Evolutionary conservation across 2,113 vertebrate genomes (phyloP).

Genomic region (Heteronetta atricapilla): DNA sequence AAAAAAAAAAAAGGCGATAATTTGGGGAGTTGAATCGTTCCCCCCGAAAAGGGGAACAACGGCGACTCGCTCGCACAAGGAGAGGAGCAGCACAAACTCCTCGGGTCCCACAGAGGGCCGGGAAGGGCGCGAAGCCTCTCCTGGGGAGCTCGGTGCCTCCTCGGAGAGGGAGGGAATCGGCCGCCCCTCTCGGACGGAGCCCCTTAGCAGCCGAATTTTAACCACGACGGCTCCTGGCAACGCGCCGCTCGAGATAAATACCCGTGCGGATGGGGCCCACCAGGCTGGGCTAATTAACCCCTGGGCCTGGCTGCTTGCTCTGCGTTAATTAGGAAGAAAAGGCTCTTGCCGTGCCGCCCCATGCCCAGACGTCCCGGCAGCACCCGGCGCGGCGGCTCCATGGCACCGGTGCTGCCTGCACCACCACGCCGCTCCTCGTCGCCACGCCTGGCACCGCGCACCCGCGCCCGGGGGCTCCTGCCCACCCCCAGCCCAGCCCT

Average conservation of each 20-base stretch:
- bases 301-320: neutral
- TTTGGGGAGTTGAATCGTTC: conserved; percentile 35
- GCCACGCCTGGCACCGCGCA: no score
- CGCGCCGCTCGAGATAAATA: no score
- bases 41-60: neutral
- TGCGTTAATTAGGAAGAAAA: neutral
- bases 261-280: no score
- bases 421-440: no score
- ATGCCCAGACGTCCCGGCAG: no score
- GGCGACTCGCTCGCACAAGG: neutral
- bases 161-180: fast-evolving
- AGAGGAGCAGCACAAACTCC: neutral
- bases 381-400: no score
- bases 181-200: neutral
- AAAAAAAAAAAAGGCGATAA: conserved; percentile 15
- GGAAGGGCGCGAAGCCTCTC: neutral
- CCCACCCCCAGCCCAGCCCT: no score
- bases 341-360: neutral
- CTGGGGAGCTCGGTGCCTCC: neutral
- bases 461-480: no score
- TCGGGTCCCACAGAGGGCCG: fast-evolving
- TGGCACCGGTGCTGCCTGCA: no score
- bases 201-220: neutral
- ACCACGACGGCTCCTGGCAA: no score
- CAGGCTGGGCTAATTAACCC: neutral